A percentile compares a stretch with the other conserved stretches of the same genome.
Evolutionary conservation across 2,113 vertebrate genomes (phyloP).

Genomic region (Beaufortia kweichowensis): DNA sequence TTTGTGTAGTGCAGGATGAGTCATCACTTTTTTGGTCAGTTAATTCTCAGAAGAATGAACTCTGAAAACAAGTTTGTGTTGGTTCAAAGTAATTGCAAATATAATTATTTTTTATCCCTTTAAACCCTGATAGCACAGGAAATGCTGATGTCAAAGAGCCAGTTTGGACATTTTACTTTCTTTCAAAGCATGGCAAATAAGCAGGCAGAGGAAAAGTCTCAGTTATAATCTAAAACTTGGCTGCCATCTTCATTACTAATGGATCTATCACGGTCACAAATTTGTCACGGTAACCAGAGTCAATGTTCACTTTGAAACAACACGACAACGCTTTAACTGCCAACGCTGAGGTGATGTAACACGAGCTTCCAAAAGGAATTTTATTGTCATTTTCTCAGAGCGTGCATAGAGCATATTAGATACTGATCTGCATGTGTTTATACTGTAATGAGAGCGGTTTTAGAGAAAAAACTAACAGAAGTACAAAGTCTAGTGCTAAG

Average conservation of each 20-base stretch:
- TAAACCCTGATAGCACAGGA: not conserved
- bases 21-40: too few relatives aligned
- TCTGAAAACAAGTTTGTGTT: too few relatives aligned
- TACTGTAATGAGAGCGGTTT: constrained; percentile 8
- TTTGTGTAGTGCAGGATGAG: too few relatives aligned
- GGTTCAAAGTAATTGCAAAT: not conserved
- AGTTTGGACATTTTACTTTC: not conserved
- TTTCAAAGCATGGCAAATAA: not conserved
- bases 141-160: constrained; percentile 16
- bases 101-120: constrained; percentile 1
- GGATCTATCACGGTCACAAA: constrained; percentile 48
- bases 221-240: constrained; percentile 3
- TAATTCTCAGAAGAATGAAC: too few relatives aligned
- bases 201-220: constrained; percentile 3
- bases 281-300: constrained; percentile 50
- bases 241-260: constrained; percentile 28
- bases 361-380: constrained; percentile 20
- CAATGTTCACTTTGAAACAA: constrained; percentile 28
- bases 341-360: constrained; percentile 16
- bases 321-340: constrained; percentile 4
- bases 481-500: not conserved
- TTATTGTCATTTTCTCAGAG: not conserved
- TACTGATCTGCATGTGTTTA: constrained; percentile 30
- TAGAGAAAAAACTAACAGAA: too few relatives aligned
- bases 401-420: not conserved